Conservation (phyloP, 1,140 invertebrate genomes). For the Eueides isabella region DNA sequence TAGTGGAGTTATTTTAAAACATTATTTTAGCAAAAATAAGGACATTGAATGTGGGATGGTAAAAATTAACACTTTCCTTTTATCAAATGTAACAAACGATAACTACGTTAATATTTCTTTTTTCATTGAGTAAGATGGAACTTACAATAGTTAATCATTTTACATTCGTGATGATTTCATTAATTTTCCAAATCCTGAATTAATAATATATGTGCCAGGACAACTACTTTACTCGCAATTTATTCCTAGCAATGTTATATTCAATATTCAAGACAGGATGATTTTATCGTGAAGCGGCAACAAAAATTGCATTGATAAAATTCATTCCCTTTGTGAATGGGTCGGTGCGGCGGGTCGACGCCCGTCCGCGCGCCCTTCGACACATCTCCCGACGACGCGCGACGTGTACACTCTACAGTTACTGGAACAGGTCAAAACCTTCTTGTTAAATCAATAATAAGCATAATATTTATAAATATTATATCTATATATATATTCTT, state of each 20-base stretch:
- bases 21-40: too few relatives aligned
- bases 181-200: not conserved
- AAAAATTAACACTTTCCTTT: too few relatives aligned
- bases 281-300: not conserved
- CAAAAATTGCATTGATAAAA: slow-evolving; percentile 5
- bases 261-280: not conserved
- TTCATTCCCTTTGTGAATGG: slow-evolving; percentile 4
- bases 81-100: too few relatives aligned
- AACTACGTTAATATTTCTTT: not conserved
- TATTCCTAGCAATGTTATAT: not conserved
- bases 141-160: not conserved
- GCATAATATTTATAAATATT: too few relatives aligned
- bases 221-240: not conserved
- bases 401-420: not conserved
- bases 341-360: not conserved
- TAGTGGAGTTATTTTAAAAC: too few relatives aligned
- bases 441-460: not conserved
- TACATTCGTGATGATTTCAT: too few relatives aligned
- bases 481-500: too few relatives aligned
- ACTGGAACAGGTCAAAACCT: not conserved
- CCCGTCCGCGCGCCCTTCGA: slow-evolving; percentile 2
- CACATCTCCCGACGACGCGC: not conserved
- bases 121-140: not conserved
- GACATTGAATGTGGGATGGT: too few relatives aligned
- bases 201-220: not conserved